Base-by-base conservation (phyloP, 2,113 vertebrate species). In the Eulacestoma nigropectus region DNA sequence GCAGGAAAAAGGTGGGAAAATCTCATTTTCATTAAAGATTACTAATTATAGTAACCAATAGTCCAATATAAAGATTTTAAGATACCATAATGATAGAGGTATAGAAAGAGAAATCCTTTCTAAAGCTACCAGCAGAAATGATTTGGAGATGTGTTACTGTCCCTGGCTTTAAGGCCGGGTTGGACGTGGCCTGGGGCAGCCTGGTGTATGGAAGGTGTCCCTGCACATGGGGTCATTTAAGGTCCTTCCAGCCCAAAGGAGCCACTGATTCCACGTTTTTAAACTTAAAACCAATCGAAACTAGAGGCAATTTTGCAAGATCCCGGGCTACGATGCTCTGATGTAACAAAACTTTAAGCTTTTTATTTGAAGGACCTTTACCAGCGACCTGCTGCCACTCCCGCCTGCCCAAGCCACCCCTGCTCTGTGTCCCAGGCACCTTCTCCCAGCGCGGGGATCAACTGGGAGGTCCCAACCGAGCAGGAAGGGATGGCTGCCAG, bases 371-470 rank as follows among this genome's bases (percentile, higher is more conserved):
- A 32, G 39, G 20, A 27, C 29, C 13, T 44, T 50, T 12, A 27
- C 1, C 65, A 8, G 4, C 1, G 5, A 1, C 37, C 9, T 5
- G 21, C 23, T 20, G 17, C 10, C 47, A 0, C 50, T 32, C 12
- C 30, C 4, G 16, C 4, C 7, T 1, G 25, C 72, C 64, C 21
- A 1, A 50, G 9, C 18, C 14, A 5, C 8, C 25, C 22, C 6
- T 0, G 37, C 1, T 26, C 30, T 8, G 30, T 3, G 2, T 12
- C 3, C 19, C n/a, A 1, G 39, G 52, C 70, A 2, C 10, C 22
- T 25, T 33, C 8, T 20, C 11, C 5, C 46, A 2, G 9, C 7
- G 11, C 49, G 3, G 8, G 46, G 23, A 7, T 6, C 7, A 0
- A 1, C 55, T 0, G 65, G 13, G 29, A 6, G 3, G 13, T 9